Evolutionary conservation across 2,113 vertebrate genomes (phyloP).

Genomic region (Rissa tridactyla): DNA sequence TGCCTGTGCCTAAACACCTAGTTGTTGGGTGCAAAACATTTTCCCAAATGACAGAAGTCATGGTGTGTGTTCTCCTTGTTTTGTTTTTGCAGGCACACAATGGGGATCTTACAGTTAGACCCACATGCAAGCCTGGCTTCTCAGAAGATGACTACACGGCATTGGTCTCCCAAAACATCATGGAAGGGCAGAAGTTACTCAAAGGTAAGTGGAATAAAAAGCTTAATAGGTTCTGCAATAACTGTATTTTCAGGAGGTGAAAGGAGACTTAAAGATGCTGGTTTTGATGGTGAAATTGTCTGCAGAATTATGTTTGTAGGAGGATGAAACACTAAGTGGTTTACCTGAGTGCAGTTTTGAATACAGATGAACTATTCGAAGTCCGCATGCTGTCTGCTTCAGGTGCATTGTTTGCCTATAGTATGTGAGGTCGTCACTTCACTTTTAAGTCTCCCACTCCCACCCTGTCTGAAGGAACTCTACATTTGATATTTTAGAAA

Average conservation of each 20-base stretch:
- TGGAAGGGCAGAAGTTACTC: conserved; percentile 80
- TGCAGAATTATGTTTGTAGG: conserved; percentile 7
- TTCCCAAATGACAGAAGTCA: not conserved
- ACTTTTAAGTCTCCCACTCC: conserved; percentile 48
- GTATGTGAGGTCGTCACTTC: not conserved
- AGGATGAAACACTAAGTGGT: not conserved
- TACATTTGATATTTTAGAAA: conserved; percentile 29
- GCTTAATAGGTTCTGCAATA: conserved; percentile 21
- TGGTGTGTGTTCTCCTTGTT: not conserved
- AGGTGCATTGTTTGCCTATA: conserved; percentile 15
- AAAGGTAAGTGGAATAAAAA: conserved; percentile 75
- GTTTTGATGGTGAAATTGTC: conserved; percentile 21
- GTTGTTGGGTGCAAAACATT: not conserved
- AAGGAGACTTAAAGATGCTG: not conserved
- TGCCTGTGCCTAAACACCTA: not conserved
- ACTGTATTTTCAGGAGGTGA: not conserved
- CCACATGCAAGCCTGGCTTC: conserved; percentile 78
- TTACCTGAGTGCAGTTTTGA: not conserved
- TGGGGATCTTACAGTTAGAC: conserved; percentile 74
- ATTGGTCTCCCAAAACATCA: conserved; percentile 69
- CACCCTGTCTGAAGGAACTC: conserved; percentile 45
- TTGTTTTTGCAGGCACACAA: conserved; percentile 63
- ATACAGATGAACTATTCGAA: conserved; percentile 18
- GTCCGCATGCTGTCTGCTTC: not conserved
- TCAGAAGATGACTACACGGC: conserved; percentile 77